Evolutionary conservation across 2,888 invertebrate species (phyloP).

Genomic region (Ramazzottius varieornatus): DNA sequence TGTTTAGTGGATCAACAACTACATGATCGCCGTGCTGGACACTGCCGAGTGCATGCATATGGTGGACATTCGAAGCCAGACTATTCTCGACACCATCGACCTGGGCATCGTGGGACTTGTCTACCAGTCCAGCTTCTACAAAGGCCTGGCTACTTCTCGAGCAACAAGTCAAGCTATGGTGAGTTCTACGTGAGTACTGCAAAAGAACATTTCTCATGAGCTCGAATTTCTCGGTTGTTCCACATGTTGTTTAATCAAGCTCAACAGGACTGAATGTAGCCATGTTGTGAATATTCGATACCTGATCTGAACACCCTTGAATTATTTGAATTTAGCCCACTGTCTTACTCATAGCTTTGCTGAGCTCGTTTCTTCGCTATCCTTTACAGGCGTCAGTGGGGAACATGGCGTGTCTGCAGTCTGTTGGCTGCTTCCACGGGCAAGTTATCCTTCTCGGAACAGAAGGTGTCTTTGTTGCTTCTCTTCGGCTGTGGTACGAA

Average conservation of each 20-base stretch:
- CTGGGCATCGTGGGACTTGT: background rate
- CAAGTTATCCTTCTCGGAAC: conserved; percentile 6
- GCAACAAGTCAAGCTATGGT: conserved; percentile 55
- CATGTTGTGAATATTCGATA: no score
- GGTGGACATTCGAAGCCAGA: background rate
- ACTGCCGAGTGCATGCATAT: background rate
- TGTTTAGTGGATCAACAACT: background rate
- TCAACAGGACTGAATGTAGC: no score
- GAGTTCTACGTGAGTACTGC: conserved; percentile 12
- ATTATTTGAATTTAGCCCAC: no score
- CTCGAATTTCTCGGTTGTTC: background rate
- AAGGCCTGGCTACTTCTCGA: conserved; percentile 79
- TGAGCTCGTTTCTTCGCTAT: background rate
- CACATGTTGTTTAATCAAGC: no score
- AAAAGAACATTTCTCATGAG: no score
- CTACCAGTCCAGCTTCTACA: conserved; percentile 37
- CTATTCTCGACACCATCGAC: background rate
- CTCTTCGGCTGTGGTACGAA: conserved; percentile 12
- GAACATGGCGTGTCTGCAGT: background rate
- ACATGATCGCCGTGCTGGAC: background rate
- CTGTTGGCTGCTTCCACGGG: background rate
- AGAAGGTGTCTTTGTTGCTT: conserved; percentile 6
- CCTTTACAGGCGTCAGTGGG: background rate
- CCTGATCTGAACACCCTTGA: no score
- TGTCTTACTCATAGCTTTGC: no score